Conservation (phyloP, 2,113 vertebrate species). For the Phyllostomus hastatus region DNA sequence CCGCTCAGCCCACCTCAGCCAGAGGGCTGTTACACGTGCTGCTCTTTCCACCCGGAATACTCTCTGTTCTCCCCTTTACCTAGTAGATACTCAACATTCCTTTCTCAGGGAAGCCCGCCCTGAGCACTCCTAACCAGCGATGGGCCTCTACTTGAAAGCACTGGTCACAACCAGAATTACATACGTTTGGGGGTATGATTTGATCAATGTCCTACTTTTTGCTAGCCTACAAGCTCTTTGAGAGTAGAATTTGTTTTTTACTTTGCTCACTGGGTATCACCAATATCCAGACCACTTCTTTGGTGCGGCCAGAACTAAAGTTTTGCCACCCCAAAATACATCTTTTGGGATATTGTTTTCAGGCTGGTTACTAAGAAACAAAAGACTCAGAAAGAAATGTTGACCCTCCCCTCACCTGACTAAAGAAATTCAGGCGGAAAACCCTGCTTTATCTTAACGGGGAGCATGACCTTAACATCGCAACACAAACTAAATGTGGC, state of each 20-base stretch:
- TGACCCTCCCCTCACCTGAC: neutral
- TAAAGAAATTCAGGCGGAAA: neutral
- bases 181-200: neutral
- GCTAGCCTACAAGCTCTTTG: neutral
- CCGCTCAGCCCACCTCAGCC: too few species aligned
- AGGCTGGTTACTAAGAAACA: neutral
- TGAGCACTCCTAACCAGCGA: neutral
- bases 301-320: neutral
- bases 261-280: neutral
- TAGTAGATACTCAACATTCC: neutral
- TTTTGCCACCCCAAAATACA: neutral
- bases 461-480: neutral
- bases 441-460: neutral
- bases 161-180: neutral
- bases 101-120: neutral
- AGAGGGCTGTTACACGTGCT: neutral
- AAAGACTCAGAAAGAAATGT: neutral
- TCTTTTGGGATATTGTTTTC: neutral
- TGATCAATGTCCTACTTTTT: neutral
- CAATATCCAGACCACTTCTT: conserved; percentile 6
- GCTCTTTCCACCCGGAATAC: neutral
- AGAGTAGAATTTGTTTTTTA: neutral
- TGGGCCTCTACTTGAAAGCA: neutral
- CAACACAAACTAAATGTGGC: too few species aligned
- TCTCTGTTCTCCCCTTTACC: neutral